Conservation (phyloP, 1,140 invertebrate genomes). For the Mizuhopecten yessoensis region DNA sequence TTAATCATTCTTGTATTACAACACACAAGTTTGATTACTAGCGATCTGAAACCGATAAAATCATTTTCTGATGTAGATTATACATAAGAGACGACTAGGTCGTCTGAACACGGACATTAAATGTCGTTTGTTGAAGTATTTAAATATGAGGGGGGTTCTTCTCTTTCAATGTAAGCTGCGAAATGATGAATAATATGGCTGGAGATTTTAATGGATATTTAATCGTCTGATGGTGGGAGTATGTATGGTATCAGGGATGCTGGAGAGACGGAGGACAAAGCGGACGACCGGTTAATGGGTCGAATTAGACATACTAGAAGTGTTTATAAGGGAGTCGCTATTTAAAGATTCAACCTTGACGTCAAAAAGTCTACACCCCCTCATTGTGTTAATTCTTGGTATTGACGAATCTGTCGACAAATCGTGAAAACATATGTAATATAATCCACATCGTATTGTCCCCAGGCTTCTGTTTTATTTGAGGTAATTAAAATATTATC, state of each 20-base stretch:
- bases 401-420: too few species aligned
- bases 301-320: neutral
- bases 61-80: neutral
- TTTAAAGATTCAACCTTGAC: too few species aligned
- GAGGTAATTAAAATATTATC: too few species aligned
- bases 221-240: neutral
- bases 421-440: too few species aligned
- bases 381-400: too few species aligned
- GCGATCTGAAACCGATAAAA: conserved; percentile 22
- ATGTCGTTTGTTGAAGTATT: neutral
- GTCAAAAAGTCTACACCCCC: too few species aligned
- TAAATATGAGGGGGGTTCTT: neutral
- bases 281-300: neutral
- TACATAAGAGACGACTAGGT: neutral
- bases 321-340: neutral
- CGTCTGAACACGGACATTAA: neutral
- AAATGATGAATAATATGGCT: neutral
- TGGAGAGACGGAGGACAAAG: neutral
- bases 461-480: too few species aligned
- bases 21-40: conserved; percentile 10
- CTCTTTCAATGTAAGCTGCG: neutral
- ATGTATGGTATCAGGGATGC: neutral
- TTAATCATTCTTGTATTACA: neutral
- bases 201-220: neutral
- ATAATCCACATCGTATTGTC: too few species aligned